Base-by-base conservation (phyloP, 2,888 invertebrate genomes). In the Psylliodes chrysocephalus region DNA sequence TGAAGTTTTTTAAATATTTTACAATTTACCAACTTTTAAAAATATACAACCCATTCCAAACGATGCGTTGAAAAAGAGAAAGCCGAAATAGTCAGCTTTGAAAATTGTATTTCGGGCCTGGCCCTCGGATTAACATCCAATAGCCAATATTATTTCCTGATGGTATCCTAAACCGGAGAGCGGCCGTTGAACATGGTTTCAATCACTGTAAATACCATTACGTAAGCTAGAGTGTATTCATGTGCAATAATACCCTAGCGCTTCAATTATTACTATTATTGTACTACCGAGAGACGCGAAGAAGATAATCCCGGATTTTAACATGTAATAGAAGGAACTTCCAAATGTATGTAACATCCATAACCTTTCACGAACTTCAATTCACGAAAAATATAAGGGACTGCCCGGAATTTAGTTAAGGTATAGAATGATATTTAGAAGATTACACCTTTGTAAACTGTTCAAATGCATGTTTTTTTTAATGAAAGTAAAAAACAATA, bases 161-260 rank as follows among this genome's bases (percentile, higher is more conserved):
- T 56, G 55, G 54, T 49, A 55, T 65, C 63, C 67, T 55, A 63
- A 65, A 69, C 63, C 65, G 59, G 33, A 38, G 40, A 53, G 77
- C 77, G 79, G 74, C 71, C 74, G 75, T 72, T 78, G 81, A 77
- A 75, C 79, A 81, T 79, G 79, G 80, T 81, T 81, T 79, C 81
- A 81, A 81, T 81, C 79, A 79, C 79, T 79, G 79, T 80, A 81
- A 81, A 80, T 80, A 81, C 80, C 76, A 80, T 81, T 79, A 80
- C 76, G 76, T 78, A 79, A 79, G 78, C 78, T 74, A 76, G 77
- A 69, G 80, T 80, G 80, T 79, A 81, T 78, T 79, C 81, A 81
- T 79, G 81, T 78, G 80, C 71, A 67, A 79, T 81, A 81, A 81
- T 79, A 79, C 79, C 73, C 75, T 74, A 75, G 77, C 77, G 75